Base-by-base conservation (phyloP, 2,797 vertebrate species). In the Phylloscopus collybita region DNA sequence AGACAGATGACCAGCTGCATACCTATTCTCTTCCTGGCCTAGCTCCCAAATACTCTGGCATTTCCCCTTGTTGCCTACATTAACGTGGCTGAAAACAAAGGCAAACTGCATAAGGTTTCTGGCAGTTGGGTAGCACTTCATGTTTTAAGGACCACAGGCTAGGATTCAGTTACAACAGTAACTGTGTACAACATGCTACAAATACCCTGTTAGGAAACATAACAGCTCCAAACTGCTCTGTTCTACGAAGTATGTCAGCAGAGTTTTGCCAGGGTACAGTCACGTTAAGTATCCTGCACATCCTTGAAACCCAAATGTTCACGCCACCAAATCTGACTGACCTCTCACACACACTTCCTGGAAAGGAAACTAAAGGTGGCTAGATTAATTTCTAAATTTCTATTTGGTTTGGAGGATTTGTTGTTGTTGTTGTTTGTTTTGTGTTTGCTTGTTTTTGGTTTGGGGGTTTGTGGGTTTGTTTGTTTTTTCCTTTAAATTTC, bases 11-110 rank as follows among this genome's bases (percentile, higher is more conserved):
- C 83, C 97, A 97, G 95, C 95, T 96, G 96, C 89, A 90, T 50
- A 80, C 87, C 86, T 91, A 94, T 60, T 86, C 93, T 93, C 95
- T 91, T 94, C 93, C 92, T 97, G 97, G 97, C 92, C 82, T 11
- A 32, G 67, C 50, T 94, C 92, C 94, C 96, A 91, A 89, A 54
- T 36, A 62, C 60, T 92, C 89, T 97, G 96, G 89, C 95, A 93
- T 93, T 89, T 90, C 62, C 91, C 60, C 21, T 86, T 34, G 40
- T 22, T 56, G 86, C 71, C 76, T 59, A 23, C 64, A 45, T 54
- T 61, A 95, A 96, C 53, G 67, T 81, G 76, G 45, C 56, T 79
- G 79, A 87, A 91, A 88, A 90, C 86, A 95, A 97, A 94, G 66
- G 87, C 74, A 95, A 92, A 83, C 56, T 22, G 23, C 86, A 65